phyloP scores from a whole-genome alignment of 2,888 invertebrate genomes.

The Euplexia lucipara region DNA sequence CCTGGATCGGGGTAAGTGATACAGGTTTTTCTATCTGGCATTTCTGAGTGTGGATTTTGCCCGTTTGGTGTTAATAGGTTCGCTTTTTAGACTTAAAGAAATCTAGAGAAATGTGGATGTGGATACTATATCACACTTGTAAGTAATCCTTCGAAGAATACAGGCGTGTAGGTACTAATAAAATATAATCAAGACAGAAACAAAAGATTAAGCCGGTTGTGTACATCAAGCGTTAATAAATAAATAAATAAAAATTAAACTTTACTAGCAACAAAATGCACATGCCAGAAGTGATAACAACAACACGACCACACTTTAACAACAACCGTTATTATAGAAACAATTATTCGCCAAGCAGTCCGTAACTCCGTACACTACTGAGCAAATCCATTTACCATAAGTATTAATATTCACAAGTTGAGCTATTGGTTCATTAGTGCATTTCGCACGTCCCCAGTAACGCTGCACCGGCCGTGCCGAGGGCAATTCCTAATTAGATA shows the following conservation, averaged over 20 bases:
- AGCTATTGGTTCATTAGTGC: slow-evolving; percentile 76
- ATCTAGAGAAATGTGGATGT: too few relatives aligned
- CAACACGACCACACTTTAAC: slow-evolving; percentile 16
- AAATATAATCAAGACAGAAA: background rate
- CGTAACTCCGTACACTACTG: slow-evolving; percentile 6
- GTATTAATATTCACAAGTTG: slow-evolving; percentile 62
- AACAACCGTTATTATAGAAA: slow-evolving; percentile 27
- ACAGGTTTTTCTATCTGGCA: too few relatives aligned
- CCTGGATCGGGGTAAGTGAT: too few relatives aligned
- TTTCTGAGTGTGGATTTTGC: too few relatives aligned
- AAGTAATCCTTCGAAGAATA: too few relatives aligned
- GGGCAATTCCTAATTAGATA: slow-evolving; percentile 84
- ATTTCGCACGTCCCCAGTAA: slow-evolving; percentile 64
- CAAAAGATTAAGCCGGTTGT: too few relatives aligned
- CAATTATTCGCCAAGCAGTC: slow-evolving; percentile 34
- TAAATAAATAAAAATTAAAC: background rate
- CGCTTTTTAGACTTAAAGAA: too few relatives aligned
- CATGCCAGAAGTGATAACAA: slow-evolving; percentile 12
- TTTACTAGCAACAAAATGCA: background rate
- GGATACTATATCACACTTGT: background rate
- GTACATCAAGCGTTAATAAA: too few relatives aligned
- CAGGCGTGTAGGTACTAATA: background rate
- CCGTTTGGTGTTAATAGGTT: too few relatives aligned
- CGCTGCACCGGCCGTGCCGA: slow-evolving; percentile 61
- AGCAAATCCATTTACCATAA: slow-evolving; percentile 49